Evolutionary conservation across 2,888 invertebrate genomes (phyloP).

Genomic region (Subacronicta megacephala): DNA sequence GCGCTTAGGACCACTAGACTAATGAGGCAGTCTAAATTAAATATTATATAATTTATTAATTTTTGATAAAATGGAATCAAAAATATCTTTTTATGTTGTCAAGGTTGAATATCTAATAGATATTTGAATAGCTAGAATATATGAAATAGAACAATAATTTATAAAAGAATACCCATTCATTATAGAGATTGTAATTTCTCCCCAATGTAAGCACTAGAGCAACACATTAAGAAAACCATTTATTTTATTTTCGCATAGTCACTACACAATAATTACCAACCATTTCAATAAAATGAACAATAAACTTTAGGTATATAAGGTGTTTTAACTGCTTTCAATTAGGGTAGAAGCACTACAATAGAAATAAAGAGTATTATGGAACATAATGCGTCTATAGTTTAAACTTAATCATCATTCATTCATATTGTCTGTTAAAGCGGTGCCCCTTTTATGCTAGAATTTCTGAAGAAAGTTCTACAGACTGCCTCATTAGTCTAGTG

Average conservation of each 20-base stretch:
- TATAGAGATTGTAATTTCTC: neutral
- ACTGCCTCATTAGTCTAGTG: too few relatives aligned
- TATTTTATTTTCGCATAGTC: conserved; percentile 3
- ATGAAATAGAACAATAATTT: neutral
- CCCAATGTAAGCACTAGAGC: neutral
- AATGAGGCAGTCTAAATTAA: too few relatives aligned
- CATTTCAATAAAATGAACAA: conserved; percentile 3
- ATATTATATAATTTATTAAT: too few relatives aligned
- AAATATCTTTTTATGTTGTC: too few relatives aligned
- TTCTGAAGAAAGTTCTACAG: too few relatives aligned
- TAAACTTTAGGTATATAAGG: neutral
- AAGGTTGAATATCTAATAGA: too few relatives aligned
- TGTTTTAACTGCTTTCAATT: neutral
- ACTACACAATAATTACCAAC: conserved; percentile 13
- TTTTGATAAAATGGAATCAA: too few relatives aligned
- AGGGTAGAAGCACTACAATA: conserved; percentile 2
- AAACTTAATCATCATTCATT: neutral
- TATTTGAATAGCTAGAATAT: too few relatives aligned
- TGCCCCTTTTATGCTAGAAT: too few relatives aligned
- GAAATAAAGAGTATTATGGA: neutral
- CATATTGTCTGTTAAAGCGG: too few relatives aligned
- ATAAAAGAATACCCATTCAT: neutral
- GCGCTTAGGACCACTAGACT: too few relatives aligned
- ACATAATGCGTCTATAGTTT: neutral
- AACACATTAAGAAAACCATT: conserved; percentile 1